Conservation (phyloP, 2,113 vertebrate genomes). For the Empidonax traillii region DNA sequence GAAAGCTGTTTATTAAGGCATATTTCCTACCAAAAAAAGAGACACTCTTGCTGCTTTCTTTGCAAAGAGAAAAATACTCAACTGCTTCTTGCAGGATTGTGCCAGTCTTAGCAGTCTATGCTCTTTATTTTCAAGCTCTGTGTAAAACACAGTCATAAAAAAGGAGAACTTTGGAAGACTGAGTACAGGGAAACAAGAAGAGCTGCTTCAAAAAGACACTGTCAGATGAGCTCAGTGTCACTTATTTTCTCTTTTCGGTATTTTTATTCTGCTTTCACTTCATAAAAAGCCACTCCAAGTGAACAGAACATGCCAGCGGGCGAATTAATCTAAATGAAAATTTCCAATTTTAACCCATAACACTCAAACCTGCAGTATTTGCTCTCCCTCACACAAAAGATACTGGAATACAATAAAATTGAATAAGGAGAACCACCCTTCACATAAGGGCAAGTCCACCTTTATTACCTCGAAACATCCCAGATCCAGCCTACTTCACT, state of each 20-base stretch:
- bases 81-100: not conserved
- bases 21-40: not conserved
- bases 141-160: not conserved
- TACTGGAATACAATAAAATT: not conserved
- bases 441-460: not conserved
- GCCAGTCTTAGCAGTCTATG: not conserved
- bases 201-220: not conserved
- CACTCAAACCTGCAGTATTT: not conserved
- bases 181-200: not conserved
- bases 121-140: not conserved
- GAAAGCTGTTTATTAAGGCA: not conserved
- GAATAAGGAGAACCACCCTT: not conserved
- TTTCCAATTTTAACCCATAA: not conserved
- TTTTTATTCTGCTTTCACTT: not conserved
- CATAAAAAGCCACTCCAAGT: not conserved
- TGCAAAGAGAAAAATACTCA: not conserved
- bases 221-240: not conserved
- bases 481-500: not conserved
- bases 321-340: not conserved
- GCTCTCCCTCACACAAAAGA: not conserved
- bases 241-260: not conserved
- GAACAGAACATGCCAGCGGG: not conserved
- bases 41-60: not conserved
- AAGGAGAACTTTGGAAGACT: not conserved
- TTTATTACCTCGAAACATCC: not conserved